Evolutionary conservation across 2,888 invertebrate species (phyloP).

Genomic region (Caenorhabditis imperialis): DNA sequence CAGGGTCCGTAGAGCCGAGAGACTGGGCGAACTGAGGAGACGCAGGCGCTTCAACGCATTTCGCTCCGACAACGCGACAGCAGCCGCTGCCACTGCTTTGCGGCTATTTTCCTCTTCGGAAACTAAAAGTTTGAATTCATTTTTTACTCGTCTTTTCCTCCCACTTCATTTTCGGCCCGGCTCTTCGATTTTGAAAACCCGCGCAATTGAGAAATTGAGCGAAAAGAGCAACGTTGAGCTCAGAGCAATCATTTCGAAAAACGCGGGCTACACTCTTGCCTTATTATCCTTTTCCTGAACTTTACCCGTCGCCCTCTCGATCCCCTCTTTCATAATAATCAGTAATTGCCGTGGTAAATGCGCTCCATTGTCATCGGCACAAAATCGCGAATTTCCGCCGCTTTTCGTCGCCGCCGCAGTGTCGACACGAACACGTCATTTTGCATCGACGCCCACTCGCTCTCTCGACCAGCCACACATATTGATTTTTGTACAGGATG

Average conservation of each 20-base stretch:
- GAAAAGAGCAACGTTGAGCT: no score
- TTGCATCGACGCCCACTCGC: neutral
- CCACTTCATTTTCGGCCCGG: constrained; percentile 11
- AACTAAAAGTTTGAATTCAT: constrained; percentile 50
- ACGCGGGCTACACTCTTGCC: no score
- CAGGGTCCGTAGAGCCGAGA: constrained; percentile 6
- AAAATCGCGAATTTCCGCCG: constrained; percentile 2
- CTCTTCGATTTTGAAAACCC: no score
- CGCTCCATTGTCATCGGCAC: constrained; percentile 27
- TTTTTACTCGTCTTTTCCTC: constrained; percentile 30
- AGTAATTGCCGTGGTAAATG: constrained; percentile 6
- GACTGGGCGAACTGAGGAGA: constrained; percentile 17
- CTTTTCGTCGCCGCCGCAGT: constrained; percentile 2
- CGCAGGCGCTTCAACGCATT: constrained; percentile 15
- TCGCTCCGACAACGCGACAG: constrained; percentile 25
- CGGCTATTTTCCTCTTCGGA: constrained; percentile 33
- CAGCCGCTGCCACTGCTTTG: constrained; percentile 42
- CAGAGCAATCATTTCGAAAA: no score
- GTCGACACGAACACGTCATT: constrained; percentile 12
- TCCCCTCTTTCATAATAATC: neutral
- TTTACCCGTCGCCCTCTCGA: neutral
- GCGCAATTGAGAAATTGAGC: no score
- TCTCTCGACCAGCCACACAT: neutral
- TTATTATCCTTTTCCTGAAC: no score
- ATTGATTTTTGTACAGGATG: constrained; percentile 51